Percentiles rank a stretch among this genome's conserved stretches.
These are phyloP conservation scores for Stigmatopora argus DNA, from an alignment of 2,113 vertebrate species.

Conservation along the genomic window DNA sequence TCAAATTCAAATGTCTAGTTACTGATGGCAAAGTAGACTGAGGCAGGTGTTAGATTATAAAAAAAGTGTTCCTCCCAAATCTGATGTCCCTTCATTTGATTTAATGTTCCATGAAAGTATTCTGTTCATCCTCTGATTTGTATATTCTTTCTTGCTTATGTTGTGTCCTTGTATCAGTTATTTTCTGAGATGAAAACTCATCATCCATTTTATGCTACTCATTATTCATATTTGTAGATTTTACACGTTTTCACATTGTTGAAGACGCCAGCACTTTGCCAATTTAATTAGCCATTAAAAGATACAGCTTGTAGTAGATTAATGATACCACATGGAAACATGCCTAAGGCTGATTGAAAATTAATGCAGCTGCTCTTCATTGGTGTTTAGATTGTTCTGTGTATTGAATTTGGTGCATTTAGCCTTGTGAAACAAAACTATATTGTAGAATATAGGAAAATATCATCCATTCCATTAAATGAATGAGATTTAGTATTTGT, in stretches of 20 bases:
- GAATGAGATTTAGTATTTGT: too few relatives aligned
- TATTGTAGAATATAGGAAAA: too few relatives aligned
- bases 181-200: conserved; percentile 1
- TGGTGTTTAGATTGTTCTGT: background rate
- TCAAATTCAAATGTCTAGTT: background rate
- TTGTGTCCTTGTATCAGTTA: background rate
- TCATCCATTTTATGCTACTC: background rate
- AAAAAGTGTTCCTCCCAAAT: conserved; percentile 5
- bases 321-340: background rate
- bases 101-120: conserved; percentile 3
- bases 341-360: background rate
- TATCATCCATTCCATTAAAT: too few relatives aligned
- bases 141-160: background rate
- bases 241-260: background rate
- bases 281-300: background rate
- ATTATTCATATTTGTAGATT: background rate
- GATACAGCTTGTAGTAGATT: conserved; percentile 1
- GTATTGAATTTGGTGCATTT: background rate
- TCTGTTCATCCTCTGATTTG: conserved; percentile 1
- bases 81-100: conserved; percentile 1
- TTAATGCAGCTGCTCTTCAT: background rate
- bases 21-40: conserved; percentile 1
- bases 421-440: background rate
- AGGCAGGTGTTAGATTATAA: background rate
- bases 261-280: background rate